Base-by-base conservation (phyloP, 2,113 vertebrate genomes). In the Maccullochella peelii region DNA sequence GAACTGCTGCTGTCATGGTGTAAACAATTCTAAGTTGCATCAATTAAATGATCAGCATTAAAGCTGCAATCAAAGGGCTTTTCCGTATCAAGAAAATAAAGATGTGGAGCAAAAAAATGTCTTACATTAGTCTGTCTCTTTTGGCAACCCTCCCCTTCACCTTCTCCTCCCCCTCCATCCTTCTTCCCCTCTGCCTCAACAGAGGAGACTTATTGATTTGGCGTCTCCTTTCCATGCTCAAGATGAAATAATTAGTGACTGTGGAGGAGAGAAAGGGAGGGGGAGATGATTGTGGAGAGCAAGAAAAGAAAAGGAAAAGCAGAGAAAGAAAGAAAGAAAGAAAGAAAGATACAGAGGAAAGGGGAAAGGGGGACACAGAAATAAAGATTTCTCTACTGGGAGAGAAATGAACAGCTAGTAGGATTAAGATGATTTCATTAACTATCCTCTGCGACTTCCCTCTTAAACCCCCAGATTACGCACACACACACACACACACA, bases 341-440 rank as follows among this genome's bases (percentile, higher is more conserved):
- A 42, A 61, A 54, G 36, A 21, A 76, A 12, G 33, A 21, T 11
- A 21, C 27, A 50, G 12, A 55, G 49, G 8, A 58, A 63, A n/a
- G 44, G 68, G 23, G 67, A 88, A 52, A 85, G 52, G 68, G 79
- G 68, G 57, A 76, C 44, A 74, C 16, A 73, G 52, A 73, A 77
- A 87, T 58, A 79, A 78, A 87, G 63, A 80, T 86, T 75, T 88
- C 77, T 76, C 71, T 86, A 83, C 78, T 82, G 73, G 77, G 80
- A 81, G 81, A 61, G 68, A 88, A 82, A 40, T 47, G 54, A 83
- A 80, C 72, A 79, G 85, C 59, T 65, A 77, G 91, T 63, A 86
- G 92, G 90, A 93, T 93, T 93, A 93, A 84, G 82, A 90, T 95
- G 86, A 94, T 94, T 95, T 95, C 87, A 95, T 94, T 94, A 92